phyloP scores from a whole-genome alignment of 2,888 invertebrate genomes.

The Drosophila setosimentum region DNA sequence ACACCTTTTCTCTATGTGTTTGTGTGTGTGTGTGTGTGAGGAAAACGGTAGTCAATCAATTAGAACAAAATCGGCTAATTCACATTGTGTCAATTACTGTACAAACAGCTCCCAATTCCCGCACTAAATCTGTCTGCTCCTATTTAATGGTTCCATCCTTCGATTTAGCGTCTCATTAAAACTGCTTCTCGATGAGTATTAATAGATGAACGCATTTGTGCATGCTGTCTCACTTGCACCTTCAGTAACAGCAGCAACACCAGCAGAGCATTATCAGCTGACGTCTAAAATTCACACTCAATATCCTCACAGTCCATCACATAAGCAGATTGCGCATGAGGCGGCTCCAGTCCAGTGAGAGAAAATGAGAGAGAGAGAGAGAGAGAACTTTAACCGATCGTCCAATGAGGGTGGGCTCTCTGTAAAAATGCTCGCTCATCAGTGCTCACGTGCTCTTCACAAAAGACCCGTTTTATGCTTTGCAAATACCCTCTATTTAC shows the following conservation, averaged over 20 bases:
- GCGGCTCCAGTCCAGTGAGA: not conserved
- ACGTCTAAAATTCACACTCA: not conserved
- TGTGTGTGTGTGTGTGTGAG: not conserved
- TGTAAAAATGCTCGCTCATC: conserved; percentile 37
- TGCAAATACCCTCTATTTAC: conserved; percentile 32
- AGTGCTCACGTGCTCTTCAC: conserved; percentile 54
- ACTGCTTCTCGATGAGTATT: conserved; percentile 23
- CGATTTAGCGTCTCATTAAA: conserved; percentile 39
- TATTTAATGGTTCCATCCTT: conserved; percentile 1
- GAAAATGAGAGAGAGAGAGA: conserved; percentile 4
- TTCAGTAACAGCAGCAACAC: conserved; percentile 23
- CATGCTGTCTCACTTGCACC: conserved; percentile 13
- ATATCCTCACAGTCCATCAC: conserved; percentile 19
- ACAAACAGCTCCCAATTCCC: conserved; percentile 28
- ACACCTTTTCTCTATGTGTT: conserved; percentile 17
- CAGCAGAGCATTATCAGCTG: not conserved
- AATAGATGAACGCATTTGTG: conserved; percentile 31
- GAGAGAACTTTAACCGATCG: conserved; percentile 34
- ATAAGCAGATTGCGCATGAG: conserved; percentile 1
- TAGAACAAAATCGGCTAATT: conserved; percentile 65
- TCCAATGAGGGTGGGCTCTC: conserved; percentile 54
- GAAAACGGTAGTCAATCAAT: conserved; percentile 64
- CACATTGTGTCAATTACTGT: conserved; percentile 61
- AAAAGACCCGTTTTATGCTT: conserved; percentile 24
- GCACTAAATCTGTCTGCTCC: not conserved